These are phyloP conservation scores for Plumapathes pennacea DNA, from an alignment of 92 coral and sea anemone species.

Conservation along the genomic window DNA sequence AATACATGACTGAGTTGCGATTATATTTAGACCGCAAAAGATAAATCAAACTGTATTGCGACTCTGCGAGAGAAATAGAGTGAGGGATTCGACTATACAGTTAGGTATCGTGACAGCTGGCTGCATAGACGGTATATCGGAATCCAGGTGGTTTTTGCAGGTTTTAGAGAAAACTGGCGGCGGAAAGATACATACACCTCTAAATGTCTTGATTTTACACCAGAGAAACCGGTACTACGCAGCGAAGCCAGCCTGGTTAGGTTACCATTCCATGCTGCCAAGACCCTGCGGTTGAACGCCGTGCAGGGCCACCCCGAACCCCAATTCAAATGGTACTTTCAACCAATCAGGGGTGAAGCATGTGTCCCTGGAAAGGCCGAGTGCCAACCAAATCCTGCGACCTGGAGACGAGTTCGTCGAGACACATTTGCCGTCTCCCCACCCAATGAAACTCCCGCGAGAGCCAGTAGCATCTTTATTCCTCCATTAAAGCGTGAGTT, in stretches of 20 bases:
- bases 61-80: too few species aligned
- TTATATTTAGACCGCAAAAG: too few species aligned
- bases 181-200: too few species aligned
- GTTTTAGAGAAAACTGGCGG: too few species aligned
- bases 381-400: constrained; percentile 56
- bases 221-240: constrained; percentile 25
- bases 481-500: constrained; percentile 59
- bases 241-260: constrained; percentile 11
- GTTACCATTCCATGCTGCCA: constrained; percentile 38
- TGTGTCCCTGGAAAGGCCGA: constrained; percentile 10
- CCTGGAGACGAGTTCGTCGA: constrained; percentile 66
- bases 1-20: too few species aligned
- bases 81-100: too few species aligned
- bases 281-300: constrained; percentile 54
- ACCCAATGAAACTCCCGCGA: constrained; percentile 53
- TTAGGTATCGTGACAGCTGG: too few species aligned
- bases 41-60: too few species aligned
- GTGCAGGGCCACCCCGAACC: constrained; percentile 74
- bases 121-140: too few species aligned
- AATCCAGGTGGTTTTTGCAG: too few species aligned
- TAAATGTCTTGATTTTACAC: too few species aligned
- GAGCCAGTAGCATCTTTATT: constrained; percentile 49
- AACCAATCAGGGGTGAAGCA: constrained; percentile 48
- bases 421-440: constrained; percentile 23
- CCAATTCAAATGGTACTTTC: constrained; percentile 69